Conservation (phyloP, 2,113 vertebrate genomes). For the Lathamus discolor region DNA sequence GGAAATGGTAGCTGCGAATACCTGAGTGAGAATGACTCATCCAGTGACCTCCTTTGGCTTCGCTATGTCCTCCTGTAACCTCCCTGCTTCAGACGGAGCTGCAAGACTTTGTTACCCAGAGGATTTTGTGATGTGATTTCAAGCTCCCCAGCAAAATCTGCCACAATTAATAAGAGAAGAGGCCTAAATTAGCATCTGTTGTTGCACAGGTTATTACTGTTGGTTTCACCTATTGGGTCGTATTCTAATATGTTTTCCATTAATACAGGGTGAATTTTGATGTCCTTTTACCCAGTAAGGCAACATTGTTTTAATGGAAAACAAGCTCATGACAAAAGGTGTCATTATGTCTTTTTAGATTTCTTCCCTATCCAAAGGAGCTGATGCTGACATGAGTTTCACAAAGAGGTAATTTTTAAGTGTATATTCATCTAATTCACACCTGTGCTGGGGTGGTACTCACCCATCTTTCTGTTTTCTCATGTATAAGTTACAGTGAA, state of each 20-base stretch:
- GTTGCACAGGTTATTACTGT: neutral
- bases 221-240: neutral
- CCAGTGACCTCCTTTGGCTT: slow-evolving; percentile 48
- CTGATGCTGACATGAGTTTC: neutral
- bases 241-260: neutral
- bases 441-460: neutral
- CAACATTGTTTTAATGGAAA: neutral
- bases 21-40: slow-evolving; percentile 49
- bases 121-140: slow-evolving; percentile 22
- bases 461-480: neutral
- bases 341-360: neutral
- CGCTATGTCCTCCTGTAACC: slow-evolving; percentile 33
- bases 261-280: neutral
- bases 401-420: neutral
- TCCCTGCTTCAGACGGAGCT: neutral
- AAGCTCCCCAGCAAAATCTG: neutral
- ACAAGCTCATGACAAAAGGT: neutral
- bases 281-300: neutral
- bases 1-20: slow-evolving; percentile 55
- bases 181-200: neutral
- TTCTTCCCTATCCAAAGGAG: neutral
- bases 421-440: neutral
- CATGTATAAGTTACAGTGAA: neutral
- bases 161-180: slow-evolving; percentile 22
- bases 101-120: slow-evolving; percentile 8